These are phyloP conservation scores for Sebastes trivittatus DNA, from an alignment of 2,797 vertebrate genomes.

Conservation along the genomic window DNA sequence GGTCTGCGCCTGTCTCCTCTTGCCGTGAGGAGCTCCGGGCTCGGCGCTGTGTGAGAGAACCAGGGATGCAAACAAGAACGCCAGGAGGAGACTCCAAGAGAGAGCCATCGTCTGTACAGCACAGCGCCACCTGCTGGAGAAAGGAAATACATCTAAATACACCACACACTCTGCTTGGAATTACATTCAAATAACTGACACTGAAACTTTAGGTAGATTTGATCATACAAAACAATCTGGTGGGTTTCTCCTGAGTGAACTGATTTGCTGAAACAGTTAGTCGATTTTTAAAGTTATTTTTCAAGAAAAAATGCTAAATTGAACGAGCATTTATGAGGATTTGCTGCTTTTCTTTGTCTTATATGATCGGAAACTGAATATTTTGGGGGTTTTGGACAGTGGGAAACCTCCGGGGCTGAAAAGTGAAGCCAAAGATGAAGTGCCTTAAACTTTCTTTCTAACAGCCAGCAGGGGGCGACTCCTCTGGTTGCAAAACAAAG, in stretches of 20 bases:
- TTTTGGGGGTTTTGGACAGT: too few species aligned
- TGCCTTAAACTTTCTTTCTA: too few species aligned
- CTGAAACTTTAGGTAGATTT: neutral
- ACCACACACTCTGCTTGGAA: neutral
- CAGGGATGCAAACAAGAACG: constrained; percentile 62
- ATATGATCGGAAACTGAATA: neutral
- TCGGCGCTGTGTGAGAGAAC: constrained; percentile 62
- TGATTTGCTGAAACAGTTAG: neutral
- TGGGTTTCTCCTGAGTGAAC: neutral
- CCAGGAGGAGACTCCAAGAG: constrained; percentile 66
- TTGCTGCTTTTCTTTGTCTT: neutral
- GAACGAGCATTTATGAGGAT: rapidly evolving
- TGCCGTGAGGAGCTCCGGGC: constrained; percentile 56
- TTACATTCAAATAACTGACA: neutral
- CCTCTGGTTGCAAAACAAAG: rapidly evolving
- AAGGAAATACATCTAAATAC: constrained; percentile 7
- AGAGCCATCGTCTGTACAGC: constrained; percentile 66
- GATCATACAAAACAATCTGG: neutral
- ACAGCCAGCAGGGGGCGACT: too few species aligned
- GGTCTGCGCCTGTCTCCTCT: constrained; percentile 63
- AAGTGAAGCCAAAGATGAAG: too few species aligned
- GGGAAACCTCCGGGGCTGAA: too few species aligned
- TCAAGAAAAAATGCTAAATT: too few species aligned
- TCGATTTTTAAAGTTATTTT: neutral
- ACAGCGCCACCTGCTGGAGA: constrained; percentile 69